These are phyloP conservation scores for Orthonevra nobilis DNA, from an alignment of 2,888 invertebrate species.

Conservation along the genomic window DNA sequence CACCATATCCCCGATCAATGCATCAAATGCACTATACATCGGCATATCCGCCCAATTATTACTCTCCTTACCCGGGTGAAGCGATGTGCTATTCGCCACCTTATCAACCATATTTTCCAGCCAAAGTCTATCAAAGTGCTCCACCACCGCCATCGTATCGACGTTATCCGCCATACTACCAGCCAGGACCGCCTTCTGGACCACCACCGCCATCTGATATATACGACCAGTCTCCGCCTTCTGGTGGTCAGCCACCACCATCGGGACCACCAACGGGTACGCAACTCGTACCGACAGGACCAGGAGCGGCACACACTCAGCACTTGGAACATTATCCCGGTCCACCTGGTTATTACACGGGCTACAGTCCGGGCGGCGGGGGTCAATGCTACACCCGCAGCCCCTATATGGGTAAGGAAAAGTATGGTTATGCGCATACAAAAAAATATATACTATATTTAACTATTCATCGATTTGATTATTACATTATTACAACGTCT, in stretches of 20 bases:
- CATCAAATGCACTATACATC: slow-evolving; percentile 80
- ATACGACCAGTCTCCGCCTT: slow-evolving; percentile 76
- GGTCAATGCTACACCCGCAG: slow-evolving; percentile 83
- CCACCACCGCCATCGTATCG: slow-evolving; percentile 79
- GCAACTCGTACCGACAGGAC: slow-evolving; percentile 79
- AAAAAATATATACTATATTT: slow-evolving; percentile 20
- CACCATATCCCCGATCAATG: slow-evolving; percentile 78
- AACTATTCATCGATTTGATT: too few relatives aligned
- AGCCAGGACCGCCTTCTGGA: slow-evolving; percentile 73
- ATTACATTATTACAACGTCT: too few relatives aligned
- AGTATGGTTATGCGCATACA: slow-evolving; percentile 77
- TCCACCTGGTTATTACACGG: slow-evolving; percentile 82
- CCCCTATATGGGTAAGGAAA: slow-evolving; percentile 81
- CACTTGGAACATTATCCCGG: slow-evolving; percentile 82
- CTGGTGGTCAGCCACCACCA: slow-evolving; percentile 70
- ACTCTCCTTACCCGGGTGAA: slow-evolving; percentile 79
- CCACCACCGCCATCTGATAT: slow-evolving; percentile 76
- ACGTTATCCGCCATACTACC: slow-evolving; percentile 75
- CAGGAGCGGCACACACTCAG: slow-evolving; percentile 79
- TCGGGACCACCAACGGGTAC: slow-evolving; percentile 76
- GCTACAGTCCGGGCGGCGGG: slow-evolving; percentile 80
- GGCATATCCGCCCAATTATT: slow-evolving; percentile 80
- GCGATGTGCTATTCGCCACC: slow-evolving; percentile 81
- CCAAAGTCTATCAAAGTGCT: slow-evolving; percentile 81
- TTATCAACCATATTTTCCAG: slow-evolving; percentile 81